Conservation (phyloP, 2,797 vertebrate species). For the Argyrosomus regius region DNA sequence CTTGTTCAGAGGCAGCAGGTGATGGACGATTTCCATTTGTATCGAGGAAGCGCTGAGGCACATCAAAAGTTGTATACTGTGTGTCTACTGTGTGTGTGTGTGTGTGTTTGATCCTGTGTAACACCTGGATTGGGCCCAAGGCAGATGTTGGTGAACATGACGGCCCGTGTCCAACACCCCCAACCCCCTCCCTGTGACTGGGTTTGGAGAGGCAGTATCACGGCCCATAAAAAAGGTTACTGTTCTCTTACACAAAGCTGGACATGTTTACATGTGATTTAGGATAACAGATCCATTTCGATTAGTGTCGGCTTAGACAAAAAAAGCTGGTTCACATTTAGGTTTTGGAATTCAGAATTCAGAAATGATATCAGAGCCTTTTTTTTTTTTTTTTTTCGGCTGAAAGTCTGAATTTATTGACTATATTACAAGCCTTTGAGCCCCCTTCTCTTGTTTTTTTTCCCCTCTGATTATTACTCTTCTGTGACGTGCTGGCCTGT, state of each 20-base stretch:
- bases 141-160: constrained; percentile 60
- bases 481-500: constrained; percentile 67
- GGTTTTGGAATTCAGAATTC: constrained; percentile 35
- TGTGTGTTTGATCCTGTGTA: constrained; percentile 40
- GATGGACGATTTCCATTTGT: constrained; percentile 67
- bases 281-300: constrained; percentile 53
- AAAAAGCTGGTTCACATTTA: constrained; percentile 63
- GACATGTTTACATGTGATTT: constrained; percentile 62
- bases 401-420: constrained; percentile 73
- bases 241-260: constrained; percentile 54
- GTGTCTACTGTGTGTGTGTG: constrained; percentile 3
- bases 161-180: constrained; percentile 1
- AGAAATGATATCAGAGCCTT: constrained; percentile 37
- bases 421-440: constrained; percentile 74
- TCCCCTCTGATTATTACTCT: constrained; percentile 70
- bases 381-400: constrained; percentile 21
- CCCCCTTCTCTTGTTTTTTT: constrained; percentile 18
- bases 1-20: constrained; percentile 38
- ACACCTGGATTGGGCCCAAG: constrained; percentile 62
- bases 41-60: constrained; percentile 31
- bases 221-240: constrained; percentile 58
- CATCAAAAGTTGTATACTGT: constrained; percentile 25
- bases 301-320: constrained; percentile 37
- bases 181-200: not conserved
- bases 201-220: constrained; percentile 56